Base-by-base conservation (phyloP, 2,888 invertebrate species). In the Xylota sylvarum region DNA sequence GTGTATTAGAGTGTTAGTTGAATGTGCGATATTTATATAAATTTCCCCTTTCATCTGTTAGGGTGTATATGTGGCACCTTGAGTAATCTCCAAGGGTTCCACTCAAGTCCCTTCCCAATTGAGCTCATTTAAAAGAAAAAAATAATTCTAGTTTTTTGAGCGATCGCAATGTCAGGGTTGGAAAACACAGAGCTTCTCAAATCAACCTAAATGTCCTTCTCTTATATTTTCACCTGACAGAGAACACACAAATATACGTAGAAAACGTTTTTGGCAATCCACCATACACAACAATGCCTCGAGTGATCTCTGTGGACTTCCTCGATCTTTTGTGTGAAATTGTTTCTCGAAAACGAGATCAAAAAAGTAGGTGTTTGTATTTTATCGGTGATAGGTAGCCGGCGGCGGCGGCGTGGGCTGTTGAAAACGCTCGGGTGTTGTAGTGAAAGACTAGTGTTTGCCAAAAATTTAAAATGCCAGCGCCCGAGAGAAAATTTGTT, bases 131-230 rank as follows among this genome's bases (percentile, higher is more conserved):
- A 5, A 7, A n/a, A n/a, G n/a, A n/a, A n/a, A n/a, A n/a, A 23
- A 0, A 7, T 50, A 43, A 23, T 37, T 69, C 14, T 37, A 1
- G 14, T 30, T 64, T 43, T 52, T 55, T 40, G 60, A 73, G 67
- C 48, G 60, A 83, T 72, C 4, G 19, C 69, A 80, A 80, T 76
- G 84, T 85, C 80, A 80, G 69, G 80, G 84, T 52, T 70, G 62
- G n/a, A 9, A 58, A 69, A 9, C 19, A 12, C 32, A 23, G 19
- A 23, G 30, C 46, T 60, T 43, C 64, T 58, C 48, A 55, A 56
- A 52, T n/a, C 9, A 43, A 37, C 12, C 2, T 10, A 5, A 40
- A 72, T 5, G 9, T 80, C 67, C 67, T 67, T 67, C 30, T 52
- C 32, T 7, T 40, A 40, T 3, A 55, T 60, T 56, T 37, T 69